These are phyloP conservation scores for Squalus acanthias DNA, from an alignment of 2,797 vertebrate species.

Conservation along the genomic window DNA sequence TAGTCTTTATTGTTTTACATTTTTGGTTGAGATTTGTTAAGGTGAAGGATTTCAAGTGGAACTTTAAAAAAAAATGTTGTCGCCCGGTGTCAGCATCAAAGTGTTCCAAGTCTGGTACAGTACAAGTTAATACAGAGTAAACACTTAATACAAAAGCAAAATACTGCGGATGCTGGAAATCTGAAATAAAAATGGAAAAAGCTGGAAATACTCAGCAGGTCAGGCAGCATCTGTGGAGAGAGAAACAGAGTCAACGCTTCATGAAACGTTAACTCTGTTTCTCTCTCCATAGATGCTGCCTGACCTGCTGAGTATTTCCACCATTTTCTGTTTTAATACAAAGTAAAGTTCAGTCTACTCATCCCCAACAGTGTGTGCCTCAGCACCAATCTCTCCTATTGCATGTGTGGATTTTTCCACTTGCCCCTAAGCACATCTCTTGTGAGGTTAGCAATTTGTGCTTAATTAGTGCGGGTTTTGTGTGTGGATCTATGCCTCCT, in stretches of 20 bases:
- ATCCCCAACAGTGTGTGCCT: background rate
- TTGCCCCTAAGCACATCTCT: background rate
- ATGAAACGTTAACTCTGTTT: too few species aligned
- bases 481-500: background rate
- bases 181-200: too few species aligned
- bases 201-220: too few species aligned
- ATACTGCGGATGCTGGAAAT: too few species aligned
- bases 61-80: background rate
- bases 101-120: background rate
- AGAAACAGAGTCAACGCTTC: too few species aligned
- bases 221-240: too few species aligned
- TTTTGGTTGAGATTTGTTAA: background rate
- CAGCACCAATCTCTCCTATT: background rate
- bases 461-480: background rate
- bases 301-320: background rate
- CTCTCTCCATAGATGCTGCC: too few species aligned
- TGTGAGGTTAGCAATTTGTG: background rate
- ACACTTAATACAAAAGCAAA: too few species aligned
- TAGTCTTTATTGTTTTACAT: background rate
- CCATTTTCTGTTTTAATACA: background rate
- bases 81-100: background rate
- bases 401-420: background rate
- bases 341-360: background rate
- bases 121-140: background rate
- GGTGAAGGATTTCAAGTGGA: background rate